Evolutionary conservation across 2,888 invertebrate genomes (phyloP).

Genomic region (Phasia obesa): DNA sequence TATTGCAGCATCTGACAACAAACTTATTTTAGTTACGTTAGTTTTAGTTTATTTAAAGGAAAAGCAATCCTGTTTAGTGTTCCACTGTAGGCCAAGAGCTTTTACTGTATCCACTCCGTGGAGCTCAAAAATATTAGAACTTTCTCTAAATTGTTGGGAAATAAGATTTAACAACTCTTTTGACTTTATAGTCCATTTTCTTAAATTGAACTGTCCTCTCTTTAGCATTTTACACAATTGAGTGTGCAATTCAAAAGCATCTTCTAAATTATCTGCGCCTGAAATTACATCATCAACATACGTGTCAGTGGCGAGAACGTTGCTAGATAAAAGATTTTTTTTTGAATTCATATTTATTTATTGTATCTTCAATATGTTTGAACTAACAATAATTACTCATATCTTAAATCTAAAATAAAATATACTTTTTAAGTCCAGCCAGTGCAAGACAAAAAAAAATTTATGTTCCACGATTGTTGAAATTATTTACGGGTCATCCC

Average conservation of each 20-base stretch:
- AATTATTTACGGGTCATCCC: too few relatives aligned
- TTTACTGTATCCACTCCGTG: constrained; percentile 51
- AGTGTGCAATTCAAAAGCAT: constrained; percentile 34
- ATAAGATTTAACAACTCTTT: constrained; percentile 14
- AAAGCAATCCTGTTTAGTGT: constrained; percentile 44
- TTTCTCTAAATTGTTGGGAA: constrained; percentile 40
- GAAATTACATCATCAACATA: constrained; percentile 56
- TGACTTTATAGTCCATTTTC: constrained; percentile 64
- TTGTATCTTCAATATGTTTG: too few relatives aligned
- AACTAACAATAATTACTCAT: too few relatives aligned
- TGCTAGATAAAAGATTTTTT: too few relatives aligned
- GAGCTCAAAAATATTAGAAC: constrained; percentile 21
- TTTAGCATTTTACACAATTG: constrained; percentile 36
- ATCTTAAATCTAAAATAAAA: too few relatives aligned
- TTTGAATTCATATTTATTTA: too few relatives aligned
- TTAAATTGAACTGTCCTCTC: constrained; percentile 56
- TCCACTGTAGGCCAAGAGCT: constrained; percentile 54
- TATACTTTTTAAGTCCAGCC: too few relatives aligned
- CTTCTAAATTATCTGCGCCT: constrained; percentile 39
- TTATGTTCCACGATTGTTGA: too few relatives aligned
- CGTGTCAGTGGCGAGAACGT: constrained; percentile 42
- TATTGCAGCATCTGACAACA: constrained; percentile 56
- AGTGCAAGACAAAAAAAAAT: too few relatives aligned
- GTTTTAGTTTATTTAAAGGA: constrained; percentile 19
- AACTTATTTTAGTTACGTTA: constrained; percentile 44